phyloP scores from a whole-genome alignment of 2,888 invertebrate genomes.

The Sussaba pulchella region DNA sequence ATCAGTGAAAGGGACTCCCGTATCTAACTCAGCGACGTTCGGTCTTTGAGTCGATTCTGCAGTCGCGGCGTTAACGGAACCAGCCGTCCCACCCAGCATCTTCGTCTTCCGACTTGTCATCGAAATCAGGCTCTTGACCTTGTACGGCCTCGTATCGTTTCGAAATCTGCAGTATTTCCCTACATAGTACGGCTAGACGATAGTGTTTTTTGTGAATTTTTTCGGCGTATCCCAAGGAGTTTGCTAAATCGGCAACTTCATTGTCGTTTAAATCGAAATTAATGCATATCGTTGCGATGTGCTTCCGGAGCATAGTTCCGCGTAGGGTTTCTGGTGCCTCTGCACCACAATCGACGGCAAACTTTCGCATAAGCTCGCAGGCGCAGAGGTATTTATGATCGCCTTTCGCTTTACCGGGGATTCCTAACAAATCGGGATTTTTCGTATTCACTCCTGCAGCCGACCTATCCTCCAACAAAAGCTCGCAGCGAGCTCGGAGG shows the following conservation, averaged over 20 bases:
- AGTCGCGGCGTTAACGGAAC: background rate
- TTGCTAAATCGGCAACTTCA: conserved; percentile 41
- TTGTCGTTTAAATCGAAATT: conserved; percentile 22
- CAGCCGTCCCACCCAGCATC: background rate
- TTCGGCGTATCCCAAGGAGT: conserved; percentile 72
- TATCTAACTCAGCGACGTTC: no score
- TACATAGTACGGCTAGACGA: conserved; percentile 66
- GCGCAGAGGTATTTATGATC: conserved; percentile 43
- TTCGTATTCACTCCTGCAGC: conserved; percentile 29
- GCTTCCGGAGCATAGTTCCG: conserved; percentile 42
- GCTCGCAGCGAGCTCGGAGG: conserved; percentile 17
- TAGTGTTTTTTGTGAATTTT: conserved; percentile 70
- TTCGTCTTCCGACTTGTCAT: conserved; percentile 15
- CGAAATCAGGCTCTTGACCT: no score
- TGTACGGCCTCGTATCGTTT: conserved; percentile 66
- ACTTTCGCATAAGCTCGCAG: conserved; percentile 43
- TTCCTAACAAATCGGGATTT: conserved; percentile 61
- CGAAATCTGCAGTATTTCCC: conserved; percentile 67
- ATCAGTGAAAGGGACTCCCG: no score
- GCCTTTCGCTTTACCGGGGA: conserved; percentile 39
- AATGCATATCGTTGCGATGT: conserved; percentile 48
- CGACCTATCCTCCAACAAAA: conserved; percentile 39
- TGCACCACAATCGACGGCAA: conserved; percentile 54
- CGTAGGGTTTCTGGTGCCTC: conserved; percentile 39
- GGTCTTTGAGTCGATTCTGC: background rate